Base-by-base conservation (phyloP, 2,888 invertebrate species). In the Dynastes maya region DNA sequence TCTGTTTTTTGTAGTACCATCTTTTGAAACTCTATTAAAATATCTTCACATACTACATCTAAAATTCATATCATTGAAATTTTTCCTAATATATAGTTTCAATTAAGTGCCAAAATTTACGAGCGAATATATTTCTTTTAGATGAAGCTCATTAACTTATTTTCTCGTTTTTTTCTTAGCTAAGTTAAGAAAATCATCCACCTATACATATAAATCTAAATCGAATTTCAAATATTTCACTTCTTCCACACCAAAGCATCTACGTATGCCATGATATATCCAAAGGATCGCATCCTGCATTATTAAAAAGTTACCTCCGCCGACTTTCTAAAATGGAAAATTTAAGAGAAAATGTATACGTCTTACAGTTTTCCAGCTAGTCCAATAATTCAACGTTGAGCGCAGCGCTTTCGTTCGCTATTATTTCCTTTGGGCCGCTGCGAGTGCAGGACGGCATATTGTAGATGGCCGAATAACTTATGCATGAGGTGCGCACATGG, bases 401-500 rank as follows among this genome's bases (percentile, higher is more conserved):
- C 37, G 55, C 68, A 29, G 72, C 78, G 78, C 78, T 79, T 80
- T 45, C 75, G 64, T 37, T 74, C 27, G 79, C 65, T 64, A 80
- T 80, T 72, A 78, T 78, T 78, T 80, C 40, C 58, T 53, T 63
- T 78, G 81, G 80, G 61, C 77, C 65, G 80, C 77, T 78, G 80
- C 81, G 80, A 78, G 80, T 82, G 79, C 80, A 81, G 51, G 68
- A 78, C 79, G 75, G 78, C 81, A 82, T 82, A 82, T 82, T 83
- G 83, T 82, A 81, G 80, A 80, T 79, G 80, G 81, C 40, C 79
- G 80, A 77, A 83, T 84, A 83, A 83, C 81, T 83, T 84, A 84
- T 84, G 84, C 83, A 84, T 84, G 83, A 83, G 82, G 81, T 79
- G 81, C 81, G 82, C 83, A 83, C 83, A 83, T 84, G 83, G 83